A percentile compares a stretch with the other conserved stretches of the same genome.
Evolutionary conservation across 2,888 invertebrate species (phyloP).

Genomic region (Pristionchus entomophagus): DNA sequence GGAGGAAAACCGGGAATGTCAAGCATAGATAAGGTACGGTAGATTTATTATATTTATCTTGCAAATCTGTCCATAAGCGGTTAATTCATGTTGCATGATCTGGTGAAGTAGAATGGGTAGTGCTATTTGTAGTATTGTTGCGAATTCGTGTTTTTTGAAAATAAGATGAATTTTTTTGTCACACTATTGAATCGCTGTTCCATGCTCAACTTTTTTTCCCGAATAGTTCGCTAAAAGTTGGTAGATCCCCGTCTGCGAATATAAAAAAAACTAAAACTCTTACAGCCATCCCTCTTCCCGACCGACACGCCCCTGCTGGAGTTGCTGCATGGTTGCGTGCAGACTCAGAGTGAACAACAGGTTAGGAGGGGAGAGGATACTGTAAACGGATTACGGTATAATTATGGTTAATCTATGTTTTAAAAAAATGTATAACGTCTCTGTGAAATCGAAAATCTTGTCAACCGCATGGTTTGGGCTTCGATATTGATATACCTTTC

Average conservation of each 20-base stretch:
- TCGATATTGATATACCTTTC: no score
- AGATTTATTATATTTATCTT: not conserved
- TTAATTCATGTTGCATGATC: no score
- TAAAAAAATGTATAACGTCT: no score
- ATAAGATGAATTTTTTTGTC: not conserved
- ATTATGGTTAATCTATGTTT: no score
- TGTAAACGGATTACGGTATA: no score
- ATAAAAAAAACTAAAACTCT: not conserved
- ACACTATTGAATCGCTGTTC: not conserved
- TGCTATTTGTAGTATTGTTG: not conserved
- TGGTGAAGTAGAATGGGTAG: not conserved
- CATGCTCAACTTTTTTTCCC: no score
- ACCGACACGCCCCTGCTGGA: conserved; percentile 88
- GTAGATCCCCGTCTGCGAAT: conserved; percentile 21
- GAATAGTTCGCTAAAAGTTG: no score
- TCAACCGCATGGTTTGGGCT: no score
- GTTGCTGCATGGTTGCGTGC: conserved; percentile 84
- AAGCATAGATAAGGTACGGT: conserved; percentile 43
- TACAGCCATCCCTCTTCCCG: conserved; percentile 70
- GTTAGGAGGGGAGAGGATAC: not conserved
- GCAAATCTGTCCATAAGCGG: no score
- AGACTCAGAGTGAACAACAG: conserved; percentile 59
- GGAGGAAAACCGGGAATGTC: conserved; percentile 25
- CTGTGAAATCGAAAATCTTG: no score
- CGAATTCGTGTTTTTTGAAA: not conserved